phyloP scores from a whole-genome alignment of 2,888 invertebrate genomes.

The Drosophila anceps region DNA sequence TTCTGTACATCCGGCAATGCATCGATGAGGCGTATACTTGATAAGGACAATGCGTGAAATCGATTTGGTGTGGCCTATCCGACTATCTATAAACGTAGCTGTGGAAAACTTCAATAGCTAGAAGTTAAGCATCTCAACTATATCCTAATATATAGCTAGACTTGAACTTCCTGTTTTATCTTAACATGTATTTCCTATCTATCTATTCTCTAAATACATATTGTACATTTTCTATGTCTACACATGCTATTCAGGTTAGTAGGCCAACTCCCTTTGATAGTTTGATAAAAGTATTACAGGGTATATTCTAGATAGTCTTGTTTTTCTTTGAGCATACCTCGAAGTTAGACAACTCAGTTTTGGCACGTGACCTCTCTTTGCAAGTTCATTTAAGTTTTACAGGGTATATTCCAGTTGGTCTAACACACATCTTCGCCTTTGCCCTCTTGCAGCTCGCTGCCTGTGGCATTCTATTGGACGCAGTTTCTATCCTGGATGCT shows the following conservation, averaged over 20 bases:
- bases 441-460: slow-evolving; percentile 87
- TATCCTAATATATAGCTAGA: no score
- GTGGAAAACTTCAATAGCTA: no score
- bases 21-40: neutral
- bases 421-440: neutral
- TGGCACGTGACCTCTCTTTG: neutral
- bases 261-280: no score
- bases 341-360: neutral
- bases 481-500: slow-evolving; percentile 94
- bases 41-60: neutral
- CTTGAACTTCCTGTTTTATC: no score
- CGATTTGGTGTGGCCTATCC: no score
- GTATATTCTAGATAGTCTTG: no score
- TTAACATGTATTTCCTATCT: no score
- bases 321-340: neutral
- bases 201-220: no score
- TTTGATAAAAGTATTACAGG: no score
- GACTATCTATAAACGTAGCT: no score
- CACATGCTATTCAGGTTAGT: no score
- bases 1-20: neutral
- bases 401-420: neutral
- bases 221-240: no score
- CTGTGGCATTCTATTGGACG: slow-evolving; percentile 90
- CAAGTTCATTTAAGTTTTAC: neutral
- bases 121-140: neutral